These are phyloP conservation scores for Dipodomys ordii DNA, from an alignment of 2,113 vertebrate species.

Conservation along the genomic window DNA sequence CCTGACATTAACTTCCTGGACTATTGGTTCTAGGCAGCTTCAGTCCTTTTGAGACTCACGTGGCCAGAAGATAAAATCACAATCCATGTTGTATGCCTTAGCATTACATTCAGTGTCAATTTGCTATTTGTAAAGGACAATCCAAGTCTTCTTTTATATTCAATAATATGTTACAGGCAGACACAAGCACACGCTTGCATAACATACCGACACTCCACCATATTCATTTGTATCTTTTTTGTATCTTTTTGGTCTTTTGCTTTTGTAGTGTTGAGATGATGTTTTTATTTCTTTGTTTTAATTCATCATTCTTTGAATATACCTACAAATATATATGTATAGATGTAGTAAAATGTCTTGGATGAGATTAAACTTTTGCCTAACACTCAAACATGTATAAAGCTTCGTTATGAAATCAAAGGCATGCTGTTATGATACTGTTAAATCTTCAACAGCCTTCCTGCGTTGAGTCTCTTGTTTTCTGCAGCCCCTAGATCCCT, in stretches of 20 bases:
- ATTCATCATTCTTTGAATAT: neutral
- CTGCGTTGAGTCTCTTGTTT: neutral
- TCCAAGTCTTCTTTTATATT: neutral
- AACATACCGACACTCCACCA: neutral
- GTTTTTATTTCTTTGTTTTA: slow-evolving; percentile 19
- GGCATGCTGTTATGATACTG: neutral
- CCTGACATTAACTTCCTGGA: neutral
- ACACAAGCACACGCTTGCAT: neutral
- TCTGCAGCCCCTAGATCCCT: neutral
- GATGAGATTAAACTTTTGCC: neutral
- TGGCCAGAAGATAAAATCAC: neutral
- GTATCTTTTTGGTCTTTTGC: neutral
- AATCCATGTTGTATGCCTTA: neutral
- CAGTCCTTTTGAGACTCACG: neutral
- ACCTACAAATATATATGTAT: neutral
- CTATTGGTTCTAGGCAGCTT: neutral
- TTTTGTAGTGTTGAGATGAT: neutral
- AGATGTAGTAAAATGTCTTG: neutral
- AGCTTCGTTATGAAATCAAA: slow-evolving; percentile 34
- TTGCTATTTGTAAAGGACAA: neutral
- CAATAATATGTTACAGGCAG: neutral
- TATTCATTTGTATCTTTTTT: neutral
- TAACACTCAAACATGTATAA: neutral
- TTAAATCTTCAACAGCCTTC: neutral
- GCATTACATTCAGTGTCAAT: neutral